These are phyloP conservation scores for Sapajus apella DNA, from an alignment of 2,113 vertebrate genomes.

Conservation along the genomic window DNA sequence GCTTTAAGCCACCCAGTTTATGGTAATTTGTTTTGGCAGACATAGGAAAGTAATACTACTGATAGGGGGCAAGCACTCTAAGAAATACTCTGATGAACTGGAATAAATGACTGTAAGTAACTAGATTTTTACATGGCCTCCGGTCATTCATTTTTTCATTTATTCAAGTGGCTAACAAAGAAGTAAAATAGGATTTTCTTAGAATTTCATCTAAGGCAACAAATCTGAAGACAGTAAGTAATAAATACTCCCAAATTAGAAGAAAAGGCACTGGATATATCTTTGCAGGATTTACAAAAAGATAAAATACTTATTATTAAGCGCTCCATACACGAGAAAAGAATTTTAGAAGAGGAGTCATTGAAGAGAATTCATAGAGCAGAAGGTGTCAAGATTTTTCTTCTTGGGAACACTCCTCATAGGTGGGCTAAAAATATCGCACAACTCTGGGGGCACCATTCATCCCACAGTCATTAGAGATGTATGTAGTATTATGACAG, in stretches of 20 bases:
- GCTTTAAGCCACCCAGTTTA: not conserved
- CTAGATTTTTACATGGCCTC: not conserved
- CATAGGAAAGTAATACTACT: not conserved
- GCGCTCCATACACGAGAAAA: not conserved
- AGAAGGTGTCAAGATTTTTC: not conserved
- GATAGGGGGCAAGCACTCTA: not conserved
- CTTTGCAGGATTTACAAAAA: not conserved
- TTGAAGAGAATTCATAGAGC: constrained; percentile 1
- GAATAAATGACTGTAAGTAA: not conserved
- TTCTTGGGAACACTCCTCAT: not conserved
- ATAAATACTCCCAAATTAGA: not conserved
- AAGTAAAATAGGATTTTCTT: constrained; percentile 14
- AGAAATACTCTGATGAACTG: not conserved
- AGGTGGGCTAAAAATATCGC: not conserved
- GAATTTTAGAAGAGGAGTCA: not conserved
- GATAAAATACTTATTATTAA: not conserved
- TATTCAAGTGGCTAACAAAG: not conserved
- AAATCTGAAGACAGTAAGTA: not conserved
- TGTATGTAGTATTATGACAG: not conserved
- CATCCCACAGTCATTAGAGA: not conserved
- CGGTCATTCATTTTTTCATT: not conserved
- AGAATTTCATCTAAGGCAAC: constrained; percentile 17
- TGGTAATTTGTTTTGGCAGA: not conserved
- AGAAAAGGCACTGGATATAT: not conserved
- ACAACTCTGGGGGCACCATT: constrained; percentile 44